Conservation (phyloP, 2,113 vertebrate species). For the Pseudopipra pipra region DNA sequence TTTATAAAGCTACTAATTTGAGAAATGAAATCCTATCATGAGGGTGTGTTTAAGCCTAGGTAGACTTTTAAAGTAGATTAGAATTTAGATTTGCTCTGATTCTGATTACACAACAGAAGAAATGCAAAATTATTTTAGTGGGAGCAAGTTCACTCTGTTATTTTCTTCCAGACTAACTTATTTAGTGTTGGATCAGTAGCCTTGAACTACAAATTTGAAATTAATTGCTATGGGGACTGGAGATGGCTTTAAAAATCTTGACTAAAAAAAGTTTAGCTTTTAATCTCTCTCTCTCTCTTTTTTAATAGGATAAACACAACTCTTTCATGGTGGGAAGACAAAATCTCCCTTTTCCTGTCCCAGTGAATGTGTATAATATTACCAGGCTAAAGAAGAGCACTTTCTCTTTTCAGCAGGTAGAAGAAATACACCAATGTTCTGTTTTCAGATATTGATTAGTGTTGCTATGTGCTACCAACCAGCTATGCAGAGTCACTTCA, state of each 20-base stretch:
- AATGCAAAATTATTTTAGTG: not conserved
- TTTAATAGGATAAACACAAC: not conserved
- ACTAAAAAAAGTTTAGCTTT: not conserved
- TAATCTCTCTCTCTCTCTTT: rapidly evolving
- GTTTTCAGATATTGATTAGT: not conserved
- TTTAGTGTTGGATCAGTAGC: not conserved
- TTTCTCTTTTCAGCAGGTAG: not conserved
- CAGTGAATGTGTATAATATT: not conserved
- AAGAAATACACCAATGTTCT: not conserved
- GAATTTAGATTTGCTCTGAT: not conserved
- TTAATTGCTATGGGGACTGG: not conserved
- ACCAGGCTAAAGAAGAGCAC: not conserved
- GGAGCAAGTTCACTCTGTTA: not conserved
- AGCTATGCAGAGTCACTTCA: not conserved
- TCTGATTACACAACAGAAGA: not conserved
- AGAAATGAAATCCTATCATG: not conserved
- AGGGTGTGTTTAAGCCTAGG: not conserved
- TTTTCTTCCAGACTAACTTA: not conserved
- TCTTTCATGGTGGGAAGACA: not conserved
- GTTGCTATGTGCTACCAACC: not conserved
- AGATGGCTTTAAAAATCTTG: not conserved
- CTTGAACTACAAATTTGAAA: not conserved
- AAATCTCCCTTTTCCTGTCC: rapidly evolving
- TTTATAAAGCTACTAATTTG: not conserved
- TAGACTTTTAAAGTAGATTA: not conserved